Base-by-base conservation (phyloP, 2,113 vertebrate species). In the Strigops habroptila region DNA sequence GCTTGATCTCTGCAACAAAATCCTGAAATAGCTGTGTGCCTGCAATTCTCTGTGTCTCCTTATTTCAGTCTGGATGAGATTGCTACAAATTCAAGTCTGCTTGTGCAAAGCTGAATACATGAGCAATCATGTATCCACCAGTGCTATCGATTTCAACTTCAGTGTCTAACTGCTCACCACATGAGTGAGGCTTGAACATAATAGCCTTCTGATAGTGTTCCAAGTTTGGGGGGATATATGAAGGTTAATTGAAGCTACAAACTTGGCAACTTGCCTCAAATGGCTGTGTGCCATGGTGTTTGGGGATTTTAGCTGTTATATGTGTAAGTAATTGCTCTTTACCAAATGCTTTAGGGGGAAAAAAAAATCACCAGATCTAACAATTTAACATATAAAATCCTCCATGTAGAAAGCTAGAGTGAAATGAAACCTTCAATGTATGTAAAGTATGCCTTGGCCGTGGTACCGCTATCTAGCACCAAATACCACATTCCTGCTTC, bases 161-260 rank as follows among this genome's bases (percentile, higher is more conserved):
- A 52, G 62, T 62, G 74, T 84, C 88, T 94, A 97, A 96, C 77
- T 76, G 95, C 77, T 95, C 95, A 89, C 93, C 93, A 83, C 95
- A 94, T 95, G 95, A 95, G 69, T 90, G 76, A 89, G 88, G 88
- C 69, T 96, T 88, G 95, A 96, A 95, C 95, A 95, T 96, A 96
- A 97, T 96, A 96, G 95, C 88, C 90, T 88, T 93, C 95, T 94
- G 96, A 96, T 96, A 84, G 86, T 78, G 86, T 96, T 97, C 95
- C 95, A 96, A 96, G 92, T 96, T 96, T 95, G 86, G 90, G 81
- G 95, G 95, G 79, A 93, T 96, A 95, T 94, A 93, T 96, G 96
- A 96, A 97, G 95, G 95, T 97, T 96, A 96, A 97, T 96, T 96
- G 95, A 93, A 96, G 96, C 92, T 94, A 93, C 92, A 94, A 76